Percentiles rank a stretch among this genome's conserved stretches.
Conservation (phyloP, 2,113 vertebrate species). For the Telmatochromis sp. region DNA sequence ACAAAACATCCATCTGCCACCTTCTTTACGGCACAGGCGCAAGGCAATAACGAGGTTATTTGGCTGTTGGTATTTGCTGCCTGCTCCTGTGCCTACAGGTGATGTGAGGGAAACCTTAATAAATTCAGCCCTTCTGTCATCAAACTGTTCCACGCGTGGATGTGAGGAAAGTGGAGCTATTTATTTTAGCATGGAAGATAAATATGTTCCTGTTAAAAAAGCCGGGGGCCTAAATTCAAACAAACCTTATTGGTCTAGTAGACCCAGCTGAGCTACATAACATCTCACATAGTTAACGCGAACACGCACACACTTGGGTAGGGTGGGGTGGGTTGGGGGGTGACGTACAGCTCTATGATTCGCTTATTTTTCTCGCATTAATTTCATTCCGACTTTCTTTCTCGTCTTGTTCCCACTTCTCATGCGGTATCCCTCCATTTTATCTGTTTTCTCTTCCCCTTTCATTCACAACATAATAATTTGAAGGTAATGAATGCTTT, state of each 20-base stretch:
- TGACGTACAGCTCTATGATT: neutral
- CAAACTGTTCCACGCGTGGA: conserved; percentile 43
- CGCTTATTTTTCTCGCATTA: neutral
- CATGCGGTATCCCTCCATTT: neutral
- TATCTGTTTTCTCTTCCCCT: neutral
- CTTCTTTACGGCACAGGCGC: conserved; percentile 40
- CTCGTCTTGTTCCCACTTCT: neutral
- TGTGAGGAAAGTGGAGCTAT: conserved; percentile 51
- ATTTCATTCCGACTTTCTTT: neutral
- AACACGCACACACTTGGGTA: neutral
- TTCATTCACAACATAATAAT: conserved; percentile 17
- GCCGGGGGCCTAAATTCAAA: conserved; percentile 35
- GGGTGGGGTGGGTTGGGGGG: neutral
- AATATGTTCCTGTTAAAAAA: conserved; percentile 31
- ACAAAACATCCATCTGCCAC: conserved; percentile 58
- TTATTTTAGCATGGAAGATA: conserved; percentile 56
- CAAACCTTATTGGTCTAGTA: conserved; percentile 31
- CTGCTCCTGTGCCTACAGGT: conserved; percentile 54
- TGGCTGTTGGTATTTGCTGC: conserved; percentile 57
- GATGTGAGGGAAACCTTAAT: conserved; percentile 47
- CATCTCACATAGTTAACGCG: neutral
- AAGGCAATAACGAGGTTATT: conserved; percentile 63
- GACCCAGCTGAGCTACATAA: conserved; percentile 28
- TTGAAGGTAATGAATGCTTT: conserved; percentile 43
- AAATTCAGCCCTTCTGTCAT: conserved; percentile 56